A percentile compares a stretch with the other conserved stretches of the same genome.
Conservation (phyloP, 2,888 invertebrate genomes). For the Tetanocera ferruginea region DNA sequence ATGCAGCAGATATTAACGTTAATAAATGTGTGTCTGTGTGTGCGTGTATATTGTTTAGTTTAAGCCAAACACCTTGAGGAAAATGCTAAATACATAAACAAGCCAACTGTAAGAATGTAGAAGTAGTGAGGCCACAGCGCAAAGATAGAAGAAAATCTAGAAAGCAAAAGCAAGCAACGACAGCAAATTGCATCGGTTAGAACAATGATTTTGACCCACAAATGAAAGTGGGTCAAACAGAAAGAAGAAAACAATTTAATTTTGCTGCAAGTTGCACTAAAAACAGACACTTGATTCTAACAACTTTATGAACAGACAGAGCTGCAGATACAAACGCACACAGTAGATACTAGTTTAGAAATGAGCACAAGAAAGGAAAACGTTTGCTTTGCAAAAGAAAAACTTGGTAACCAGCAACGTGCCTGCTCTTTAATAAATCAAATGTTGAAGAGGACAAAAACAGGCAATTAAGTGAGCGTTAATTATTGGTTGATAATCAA, state of each 20-base stretch:
- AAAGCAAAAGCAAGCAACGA: conserved; percentile 13
- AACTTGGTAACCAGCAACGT: not conserved
- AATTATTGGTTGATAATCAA: not conserved
- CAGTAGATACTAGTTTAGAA: not conserved
- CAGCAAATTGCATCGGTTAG: not conserved
- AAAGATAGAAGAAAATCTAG: not conserved
- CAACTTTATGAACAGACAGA: not conserved
- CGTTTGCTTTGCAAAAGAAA: not conserved
- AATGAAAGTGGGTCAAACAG: conserved; percentile 38
- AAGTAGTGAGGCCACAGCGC: not conserved
- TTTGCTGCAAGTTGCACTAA: conserved; percentile 24
- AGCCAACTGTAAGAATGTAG: not conserved
- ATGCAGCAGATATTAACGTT: too few relatives aligned
- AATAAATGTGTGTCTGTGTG: too few relatives aligned
- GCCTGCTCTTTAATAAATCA: not conserved
- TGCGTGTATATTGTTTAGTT: too few relatives aligned
- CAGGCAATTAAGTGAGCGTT: too few relatives aligned
- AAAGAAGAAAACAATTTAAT: conserved; percentile 7
- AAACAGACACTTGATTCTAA: not conserved
- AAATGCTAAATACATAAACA: not conserved
- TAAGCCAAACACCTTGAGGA: not conserved
- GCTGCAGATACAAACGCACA: not conserved
- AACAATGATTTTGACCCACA: conserved; percentile 40
- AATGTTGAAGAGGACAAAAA: too few relatives aligned
- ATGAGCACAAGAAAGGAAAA: conserved; percentile 14